phyloP scores from a whole-genome alignment of 2,113 vertebrate species.

The Saguinus imperator region DNA sequence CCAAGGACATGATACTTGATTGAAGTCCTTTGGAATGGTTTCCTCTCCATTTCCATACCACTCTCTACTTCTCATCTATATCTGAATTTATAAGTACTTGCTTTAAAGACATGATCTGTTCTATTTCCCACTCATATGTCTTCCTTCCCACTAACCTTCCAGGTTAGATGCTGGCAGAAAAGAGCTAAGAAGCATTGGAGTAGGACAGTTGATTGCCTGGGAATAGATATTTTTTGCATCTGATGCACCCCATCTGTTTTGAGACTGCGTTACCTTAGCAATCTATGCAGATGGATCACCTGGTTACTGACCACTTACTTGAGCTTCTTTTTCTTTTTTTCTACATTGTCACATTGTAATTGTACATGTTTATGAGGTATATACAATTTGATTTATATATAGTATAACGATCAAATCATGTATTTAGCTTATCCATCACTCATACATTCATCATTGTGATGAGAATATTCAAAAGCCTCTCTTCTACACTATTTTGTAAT shows the following conservation, averaged over 20 bases:
- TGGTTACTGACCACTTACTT: background rate
- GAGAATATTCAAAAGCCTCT: background rate
- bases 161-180: background rate
- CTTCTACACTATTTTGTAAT: background rate
- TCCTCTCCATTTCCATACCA: background rate
- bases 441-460: background rate
- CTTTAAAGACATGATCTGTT: background rate
- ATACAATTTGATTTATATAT: background rate
- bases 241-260: background rate
- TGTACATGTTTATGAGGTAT: background rate
- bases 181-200: background rate
- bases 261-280: background rate
- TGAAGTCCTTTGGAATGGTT: background rate
- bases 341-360: background rate
- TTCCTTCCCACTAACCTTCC: conserved; percentile 25
- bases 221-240: background rate
- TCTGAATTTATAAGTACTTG: background rate
- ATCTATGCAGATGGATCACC: background rate
- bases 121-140: background rate
- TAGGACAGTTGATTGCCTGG: background rate
- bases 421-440: background rate
- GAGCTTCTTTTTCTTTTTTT: background rate
- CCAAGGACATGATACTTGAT: background rate
- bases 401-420: background rate
- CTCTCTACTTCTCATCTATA: background rate